A percentile compares a stretch with the other conserved stretches of the same genome.
These are phyloP conservation scores for Pampus argenteus DNA, from an alignment of 2,797 vertebrate species.

Conservation along the genomic window DNA sequence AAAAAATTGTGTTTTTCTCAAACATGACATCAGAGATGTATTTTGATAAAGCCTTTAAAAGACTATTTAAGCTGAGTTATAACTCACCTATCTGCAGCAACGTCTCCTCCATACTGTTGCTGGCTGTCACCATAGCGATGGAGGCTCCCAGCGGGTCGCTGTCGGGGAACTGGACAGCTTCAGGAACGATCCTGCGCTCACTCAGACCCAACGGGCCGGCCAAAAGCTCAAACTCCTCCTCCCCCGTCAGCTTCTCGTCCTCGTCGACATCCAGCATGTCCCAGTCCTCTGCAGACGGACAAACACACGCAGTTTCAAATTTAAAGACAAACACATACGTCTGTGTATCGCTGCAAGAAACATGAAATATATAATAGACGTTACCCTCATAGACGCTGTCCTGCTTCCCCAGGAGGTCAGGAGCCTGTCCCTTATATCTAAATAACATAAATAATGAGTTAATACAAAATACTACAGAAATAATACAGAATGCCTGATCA, in stretches of 20 bases:
- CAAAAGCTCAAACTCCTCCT: conserved; percentile 97
- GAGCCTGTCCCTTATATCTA: conserved; percentile 97
- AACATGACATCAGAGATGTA: no score
- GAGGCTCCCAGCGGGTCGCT: conserved; percentile 96
- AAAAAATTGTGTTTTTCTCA: no score
- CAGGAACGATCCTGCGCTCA: conserved; percentile 92
- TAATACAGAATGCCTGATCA: not conserved
- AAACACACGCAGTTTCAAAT: not conserved
- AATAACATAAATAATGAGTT: conserved; percentile 23
- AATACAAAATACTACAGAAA: not conserved
- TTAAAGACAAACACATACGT: not conserved
- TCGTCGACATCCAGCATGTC: conserved; percentile 99
- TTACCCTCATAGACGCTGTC: conserved; percentile 99
- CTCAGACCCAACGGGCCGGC: conserved; percentile 93
- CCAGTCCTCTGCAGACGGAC: conserved; percentile 92
- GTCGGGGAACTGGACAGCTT: conserved; percentile 96
- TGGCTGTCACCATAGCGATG: conserved; percentile 97
- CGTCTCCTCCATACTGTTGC: conserved; percentile 99
- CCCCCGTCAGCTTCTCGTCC: conserved; percentile 94
- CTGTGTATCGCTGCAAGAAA: not conserved
- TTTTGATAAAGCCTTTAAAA: no score
- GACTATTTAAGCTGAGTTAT: no score
- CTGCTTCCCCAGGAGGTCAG: conserved; percentile 97
- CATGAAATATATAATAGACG: not conserved
- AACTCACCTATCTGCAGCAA: conserved; percentile 95